These are phyloP conservation scores for Dendrolimus kikuchii DNA, from an alignment of 1,140 invertebrate genomes.

Conservation along the genomic window DNA sequence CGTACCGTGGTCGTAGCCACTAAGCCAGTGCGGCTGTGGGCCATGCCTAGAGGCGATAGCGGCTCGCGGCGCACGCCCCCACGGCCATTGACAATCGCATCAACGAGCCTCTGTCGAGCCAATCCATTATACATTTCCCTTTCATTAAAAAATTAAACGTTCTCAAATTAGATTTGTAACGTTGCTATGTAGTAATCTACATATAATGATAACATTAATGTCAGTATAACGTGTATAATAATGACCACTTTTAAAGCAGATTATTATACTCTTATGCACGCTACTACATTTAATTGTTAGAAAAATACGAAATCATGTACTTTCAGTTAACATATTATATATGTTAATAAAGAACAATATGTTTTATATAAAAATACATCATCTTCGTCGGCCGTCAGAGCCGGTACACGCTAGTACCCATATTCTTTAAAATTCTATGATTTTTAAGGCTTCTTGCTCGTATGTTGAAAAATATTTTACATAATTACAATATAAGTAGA, in stretches of 20 bases:
- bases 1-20: conserved; percentile 5
- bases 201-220: conserved; percentile 34
- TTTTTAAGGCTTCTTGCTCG: conserved; percentile 68
- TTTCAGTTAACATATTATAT: conserved; percentile 71
- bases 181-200: conserved; percentile 27
- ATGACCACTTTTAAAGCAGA: conserved; percentile 54
- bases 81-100: conserved; percentile 6
- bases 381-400: conserved; percentile 41
- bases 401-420: conserved; percentile 62
- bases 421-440: conserved; percentile 66
- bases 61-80: conserved; percentile 3
- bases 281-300: conserved; percentile 62
- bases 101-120: conserved; percentile 4
- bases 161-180: conserved; percentile 64
- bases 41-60: no score
- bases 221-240: conserved; percentile 41
- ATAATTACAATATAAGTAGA: conserved; percentile 66
- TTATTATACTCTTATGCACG: conserved; percentile 52
- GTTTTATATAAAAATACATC: conserved; percentile 70
- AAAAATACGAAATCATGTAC: conserved; percentile 70
- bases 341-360: conserved; percentile 72
- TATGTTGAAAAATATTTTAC: conserved; percentile 64
- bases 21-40: no score
- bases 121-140: conserved; percentile 13
- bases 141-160: conserved; percentile 46